Conservation (phyloP, 1,140 invertebrate species). For the Branchinecta lynchi region DNA sequence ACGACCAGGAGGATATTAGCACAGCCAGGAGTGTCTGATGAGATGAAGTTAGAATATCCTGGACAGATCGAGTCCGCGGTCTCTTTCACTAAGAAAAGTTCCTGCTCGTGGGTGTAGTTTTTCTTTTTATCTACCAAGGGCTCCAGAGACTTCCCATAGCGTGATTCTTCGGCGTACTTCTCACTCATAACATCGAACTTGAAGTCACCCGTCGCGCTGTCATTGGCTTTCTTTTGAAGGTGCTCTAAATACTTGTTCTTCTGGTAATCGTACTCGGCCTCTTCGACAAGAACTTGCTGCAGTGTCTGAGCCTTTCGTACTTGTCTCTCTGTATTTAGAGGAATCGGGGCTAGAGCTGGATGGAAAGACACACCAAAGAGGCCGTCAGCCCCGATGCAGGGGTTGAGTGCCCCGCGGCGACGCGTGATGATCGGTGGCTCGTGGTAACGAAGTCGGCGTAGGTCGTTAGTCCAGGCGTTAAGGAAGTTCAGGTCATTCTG, state of each 20-base stretch:
- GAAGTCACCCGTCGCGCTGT: background rate
- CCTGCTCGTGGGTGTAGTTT: background rate
- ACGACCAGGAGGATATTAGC: slow-evolving; percentile 27
- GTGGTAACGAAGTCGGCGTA: slow-evolving; percentile 25
- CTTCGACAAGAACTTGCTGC: slow-evolving; percentile 15
- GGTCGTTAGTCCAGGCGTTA: slow-evolving; percentile 27
- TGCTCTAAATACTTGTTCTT: background rate
- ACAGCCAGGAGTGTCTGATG: slow-evolving; percentile 21
- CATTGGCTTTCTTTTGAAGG: background rate
- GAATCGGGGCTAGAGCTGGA: slow-evolving; percentile 25
- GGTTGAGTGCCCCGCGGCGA: slow-evolving; percentile 26
- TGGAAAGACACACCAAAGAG: slow-evolving; percentile 27
- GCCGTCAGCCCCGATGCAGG: slow-evolving; percentile 28
- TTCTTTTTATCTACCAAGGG: too few relatives aligned
- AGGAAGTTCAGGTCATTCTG: slow-evolving; percentile 24
- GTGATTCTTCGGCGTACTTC: background rate
- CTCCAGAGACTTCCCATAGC: background rate
- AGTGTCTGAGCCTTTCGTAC: slow-evolving; percentile 23
- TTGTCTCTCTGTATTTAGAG: slow-evolving; percentile 21
- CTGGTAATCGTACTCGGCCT: slow-evolving; percentile 7
- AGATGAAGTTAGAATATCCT: slow-evolving; percentile 26
- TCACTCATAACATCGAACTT: background rate
- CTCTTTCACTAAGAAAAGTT: slow-evolving; percentile 24
- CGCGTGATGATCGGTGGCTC: slow-evolving; percentile 27
- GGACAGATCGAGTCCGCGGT: slow-evolving; percentile 27